Evolutionary conservation across 53 echinoderm and acorn worm genomes (phyloP).

Genomic region (Apostichopus leukothele): DNA sequence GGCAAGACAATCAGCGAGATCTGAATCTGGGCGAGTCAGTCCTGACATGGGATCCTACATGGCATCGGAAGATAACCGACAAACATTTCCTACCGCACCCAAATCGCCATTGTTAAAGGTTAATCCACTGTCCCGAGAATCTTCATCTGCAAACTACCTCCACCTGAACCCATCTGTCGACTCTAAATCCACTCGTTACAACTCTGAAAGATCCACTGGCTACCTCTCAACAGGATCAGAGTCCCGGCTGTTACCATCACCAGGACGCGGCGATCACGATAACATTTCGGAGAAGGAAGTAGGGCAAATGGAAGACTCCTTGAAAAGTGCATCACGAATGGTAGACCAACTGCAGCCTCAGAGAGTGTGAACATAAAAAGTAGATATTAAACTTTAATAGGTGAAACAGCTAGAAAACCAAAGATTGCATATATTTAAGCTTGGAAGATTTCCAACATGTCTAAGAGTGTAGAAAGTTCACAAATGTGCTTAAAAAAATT

Average conservation of each 20-base stretch:
- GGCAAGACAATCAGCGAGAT: neutral
- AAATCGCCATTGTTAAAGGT: neutral
- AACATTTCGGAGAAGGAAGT: neutral
- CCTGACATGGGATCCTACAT: slow-evolving; percentile 6
- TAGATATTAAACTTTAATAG: neutral
- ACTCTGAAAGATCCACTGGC: neutral
- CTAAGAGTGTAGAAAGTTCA: neutral
- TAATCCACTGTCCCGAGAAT: slow-evolving; percentile 5
- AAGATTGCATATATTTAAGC: slow-evolving; percentile 18
- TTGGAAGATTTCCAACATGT: neutral
- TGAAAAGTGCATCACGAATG: slow-evolving; percentile 36
- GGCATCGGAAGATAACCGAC: neutral
- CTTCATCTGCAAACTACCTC: slow-evolving; percentile 21
- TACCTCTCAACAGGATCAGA: slow-evolving; percentile 27
- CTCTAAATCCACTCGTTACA: slow-evolving; percentile 28
- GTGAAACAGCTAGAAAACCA: slow-evolving; percentile 47
- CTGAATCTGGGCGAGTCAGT: slow-evolving; percentile 23
- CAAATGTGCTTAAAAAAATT: neutral
- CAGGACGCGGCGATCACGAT: neutral
- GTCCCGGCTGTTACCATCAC: neutral
- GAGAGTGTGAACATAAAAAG: slow-evolving; percentile 28
- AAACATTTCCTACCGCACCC: neutral
- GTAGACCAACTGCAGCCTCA: slow-evolving; percentile 38
- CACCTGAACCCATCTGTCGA: slow-evolving; percentile 2
- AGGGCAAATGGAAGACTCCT: slow-evolving; percentile 18